Conservation (phyloP, 2,888 invertebrate genomes). For the Aphrophora alni region DNA sequence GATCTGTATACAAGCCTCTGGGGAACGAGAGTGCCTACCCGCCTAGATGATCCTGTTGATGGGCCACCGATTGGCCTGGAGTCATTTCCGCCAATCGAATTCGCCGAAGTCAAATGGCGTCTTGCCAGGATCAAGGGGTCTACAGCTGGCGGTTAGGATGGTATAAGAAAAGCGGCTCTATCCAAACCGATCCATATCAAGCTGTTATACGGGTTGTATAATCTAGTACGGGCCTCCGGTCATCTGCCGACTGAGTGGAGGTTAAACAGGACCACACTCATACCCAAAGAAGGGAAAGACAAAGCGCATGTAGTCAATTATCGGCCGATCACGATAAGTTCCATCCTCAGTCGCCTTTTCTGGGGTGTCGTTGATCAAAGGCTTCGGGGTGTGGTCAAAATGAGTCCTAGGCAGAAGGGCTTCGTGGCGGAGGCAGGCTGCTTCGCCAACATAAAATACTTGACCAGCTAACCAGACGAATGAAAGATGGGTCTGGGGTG, state of each 20-base stretch:
- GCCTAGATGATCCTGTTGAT: slow-evolving; percentile 10
- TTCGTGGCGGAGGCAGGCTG: slow-evolving; percentile 52
- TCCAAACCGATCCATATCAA: neutral
- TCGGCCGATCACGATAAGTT: slow-evolving; percentile 54
- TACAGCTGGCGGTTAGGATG: slow-evolving; percentile 15
- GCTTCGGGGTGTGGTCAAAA: slow-evolving; percentile 51
- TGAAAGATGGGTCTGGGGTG: slow-evolving; percentile 38
- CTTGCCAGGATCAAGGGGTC: slow-evolving; percentile 6
- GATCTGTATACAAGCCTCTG: too few relatives aligned
- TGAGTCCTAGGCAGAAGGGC: too few relatives aligned
- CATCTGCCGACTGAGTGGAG: too few relatives aligned
- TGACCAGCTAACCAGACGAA: too few relatives aligned
- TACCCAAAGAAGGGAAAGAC: slow-evolving; percentile 55
- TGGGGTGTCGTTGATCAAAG: too few relatives aligned
- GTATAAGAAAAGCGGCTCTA: neutral
- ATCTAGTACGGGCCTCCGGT: slow-evolving; percentile 13
- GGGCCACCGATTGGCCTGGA: neutral
- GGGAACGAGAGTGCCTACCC: slow-evolving; percentile 12
- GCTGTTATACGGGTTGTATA: slow-evolving; percentile 18
- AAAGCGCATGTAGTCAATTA: too few relatives aligned
- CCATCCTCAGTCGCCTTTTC: slow-evolving; percentile 51
- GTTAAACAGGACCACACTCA: slow-evolving; percentile 53
- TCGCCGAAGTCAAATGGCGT: slow-evolving; percentile 19
- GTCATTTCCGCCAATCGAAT: too few relatives aligned
- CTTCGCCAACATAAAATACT: too few relatives aligned